Evolutionary conservation across 2,888 invertebrate genomes (phyloP), one percentile per base, ranked within the genome.

Genomic region (Plagodis pulveraria): DNA sequence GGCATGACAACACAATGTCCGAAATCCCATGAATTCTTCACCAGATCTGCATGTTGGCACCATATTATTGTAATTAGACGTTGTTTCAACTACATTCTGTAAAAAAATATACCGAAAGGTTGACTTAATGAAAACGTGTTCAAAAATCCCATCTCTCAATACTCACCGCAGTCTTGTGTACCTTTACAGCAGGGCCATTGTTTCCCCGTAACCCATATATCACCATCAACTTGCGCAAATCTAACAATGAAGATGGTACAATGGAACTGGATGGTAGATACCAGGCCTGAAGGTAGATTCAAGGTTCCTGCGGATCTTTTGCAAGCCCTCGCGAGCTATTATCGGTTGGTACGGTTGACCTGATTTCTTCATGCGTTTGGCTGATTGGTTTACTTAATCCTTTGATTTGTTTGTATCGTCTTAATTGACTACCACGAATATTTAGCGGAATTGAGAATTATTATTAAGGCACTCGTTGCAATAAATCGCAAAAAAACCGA

Each of bases 291-390:
- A 54, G 78, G 70, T 72, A 69, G 74, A 64, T 63, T 65, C 68
- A 67, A 66, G 69, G 64, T 66, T 67, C 68, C 66, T 69, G 76
- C 87, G 88, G 87, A 89, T 86, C 87, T 91, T 81, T 86, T 84
- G 89, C 84, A 89, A 89, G 79, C 67, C 62, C 66, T 75, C 77
- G 74, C 38, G 7, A 45, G 45, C 40, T 44, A 50, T 54, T 56
- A 60, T 51, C 51, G 51, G 38, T 34, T 11, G 73, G 69, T 56
- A 53, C 71, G 72, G 64, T 73, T 69, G 72, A 70, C 74, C 72
- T 66, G 73, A 79, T 83, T 83, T 72, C 78, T 69, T 69, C 69
- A 77, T 63, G 11, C 46, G 22, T n/a, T 44, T 43, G 32, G 35
- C n/a, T 50, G 42, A 50, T 54, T 58, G 42, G 35, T 46, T 33